Base-by-base conservation (phyloP, 2,888 invertebrate species). In the Aphelenchoides bicaudatus region DNA sequence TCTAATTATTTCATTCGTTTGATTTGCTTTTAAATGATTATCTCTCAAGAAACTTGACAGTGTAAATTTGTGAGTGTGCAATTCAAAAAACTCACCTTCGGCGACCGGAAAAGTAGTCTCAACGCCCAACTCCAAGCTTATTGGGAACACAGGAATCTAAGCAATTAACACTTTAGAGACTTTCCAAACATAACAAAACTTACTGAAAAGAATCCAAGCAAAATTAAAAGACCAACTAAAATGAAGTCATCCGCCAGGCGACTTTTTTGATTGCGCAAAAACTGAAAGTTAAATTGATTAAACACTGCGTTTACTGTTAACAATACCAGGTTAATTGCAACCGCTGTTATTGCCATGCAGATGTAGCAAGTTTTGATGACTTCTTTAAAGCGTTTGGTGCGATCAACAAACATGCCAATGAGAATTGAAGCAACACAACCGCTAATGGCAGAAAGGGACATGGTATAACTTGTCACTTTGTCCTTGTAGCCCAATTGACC, bases 41-140 rank as follows among this genome's bases (percentile, higher is more conserved):
- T n/a, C n/a, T n/a, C n/a, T n/a, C n/a, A n/a, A n/a, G n/a, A n/a
- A n/a, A n/a, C n/a, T n/a, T n/a, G n/a, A n/a, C n/a, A n/a, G n/a
- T n/a, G n/a, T n/a, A n/a, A n/a, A n/a, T n/a, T n/a, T n/a, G n/a
- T n/a, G n/a, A n/a, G n/a, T n/a, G n/a, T n/a, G n/a, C n/a, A n/a
- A n/a, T n/a, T n/a, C n/a, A n/a, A n/a, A n/a, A n/a, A n/a, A n/a
- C n/a, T n/a, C n/a, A n/a, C n/a, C n/a, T 48, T 75, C 75, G 23
- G 68, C 68, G 13, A 74, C 68, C 1, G 75, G 75, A 43, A 66
- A 75, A 2, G 75, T 75, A 23, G 71, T 71, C 54, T 75, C 75
- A 6, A 75, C 72, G 4, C 75, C 74, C 59, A 75, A 59, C 54
- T 75, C 70, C 21, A 70, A 47, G 25, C 64, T 59, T 29, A 70